A percentile compares a stretch with the other conserved stretches of the same genome.
phyloP scores from a whole-genome alignment of 2,888 invertebrate species.

The Abrostola triplasia region DNA sequence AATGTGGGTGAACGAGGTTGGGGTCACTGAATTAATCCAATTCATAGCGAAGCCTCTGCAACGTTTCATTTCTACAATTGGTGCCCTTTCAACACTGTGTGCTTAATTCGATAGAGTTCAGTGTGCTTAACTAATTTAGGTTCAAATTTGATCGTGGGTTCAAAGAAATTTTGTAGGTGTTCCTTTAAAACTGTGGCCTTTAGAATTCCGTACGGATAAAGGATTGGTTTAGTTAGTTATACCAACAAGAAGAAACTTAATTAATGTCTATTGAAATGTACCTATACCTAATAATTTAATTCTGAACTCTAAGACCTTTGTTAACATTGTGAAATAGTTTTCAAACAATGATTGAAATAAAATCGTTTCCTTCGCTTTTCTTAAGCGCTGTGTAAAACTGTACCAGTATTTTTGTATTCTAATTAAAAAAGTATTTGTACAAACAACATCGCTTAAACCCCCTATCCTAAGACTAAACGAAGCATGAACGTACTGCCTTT shows the following conservation, averaged over 20 bases:
- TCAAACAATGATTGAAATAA: no score
- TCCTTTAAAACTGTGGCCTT: constrained; percentile 17
- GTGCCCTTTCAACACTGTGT: constrained; percentile 46
- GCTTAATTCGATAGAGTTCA: constrained; percentile 49
- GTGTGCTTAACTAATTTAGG: constrained; percentile 44
- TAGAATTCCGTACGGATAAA: constrained; percentile 23
- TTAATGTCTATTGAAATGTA: not conserved
- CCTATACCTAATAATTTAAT: not conserved
- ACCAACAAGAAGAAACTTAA: constrained; percentile 2
- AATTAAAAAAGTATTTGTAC: constrained; percentile 5
- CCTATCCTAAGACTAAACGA: constrained; percentile 21
- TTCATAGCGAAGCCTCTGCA: constrained; percentile 68
- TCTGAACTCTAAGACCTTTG: not conserved
- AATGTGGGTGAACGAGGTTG: constrained; percentile 72
- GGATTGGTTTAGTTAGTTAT: constrained; percentile 21
- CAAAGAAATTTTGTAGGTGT: constrained; percentile 21
- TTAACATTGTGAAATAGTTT: not conserved
- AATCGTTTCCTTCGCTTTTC: not conserved
- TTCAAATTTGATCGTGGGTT: constrained; percentile 28
- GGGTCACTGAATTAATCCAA: constrained; percentile 72
- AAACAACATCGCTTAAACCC: constrained; percentile 17
- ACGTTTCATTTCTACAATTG: constrained; percentile 57
- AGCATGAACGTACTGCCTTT: constrained; percentile 13
- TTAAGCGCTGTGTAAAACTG: not conserved
- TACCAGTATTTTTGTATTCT: not conserved